These are phyloP conservation scores for Pectinophora gossypiella DNA, from an alignment of 1,140 invertebrate species.

Conservation along the genomic window DNA sequence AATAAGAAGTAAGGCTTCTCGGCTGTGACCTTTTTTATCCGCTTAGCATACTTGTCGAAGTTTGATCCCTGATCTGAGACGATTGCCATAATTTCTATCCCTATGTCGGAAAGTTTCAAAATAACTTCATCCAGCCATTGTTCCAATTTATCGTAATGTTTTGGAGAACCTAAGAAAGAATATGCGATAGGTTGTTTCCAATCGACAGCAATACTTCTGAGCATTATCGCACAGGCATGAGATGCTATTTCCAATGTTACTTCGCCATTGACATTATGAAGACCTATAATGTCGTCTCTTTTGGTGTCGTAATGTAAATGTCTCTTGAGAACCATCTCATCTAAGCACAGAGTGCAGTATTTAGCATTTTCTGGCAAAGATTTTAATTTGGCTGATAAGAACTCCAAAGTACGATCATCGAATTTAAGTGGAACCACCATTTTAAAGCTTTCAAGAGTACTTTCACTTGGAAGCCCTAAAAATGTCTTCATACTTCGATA, in stretches of 20 bases:
- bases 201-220: slow-evolving; percentile 19
- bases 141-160: slow-evolving; percentile 17
- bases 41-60: too few species aligned
- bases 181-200: slow-evolving; percentile 33
- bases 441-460: slow-evolving; percentile 8
- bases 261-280: slow-evolving; percentile 22
- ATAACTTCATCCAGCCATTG: slow-evolving; percentile 22
- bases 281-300: slow-evolving; percentile 12
- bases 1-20: slow-evolving; percentile 23
- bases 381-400: slow-evolving; percentile 7
- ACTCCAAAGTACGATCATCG: slow-evolving; percentile 5
- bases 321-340: neutral
- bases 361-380: slow-evolving; percentile 12
- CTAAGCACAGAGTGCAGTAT: slow-evolving; percentile 12
- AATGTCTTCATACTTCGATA: slow-evolving; percentile 8
- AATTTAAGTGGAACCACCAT: slow-evolving; percentile 12
- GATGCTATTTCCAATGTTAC: slow-evolving; percentile 14
- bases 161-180: slow-evolving; percentile 15
- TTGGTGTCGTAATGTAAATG: neutral
- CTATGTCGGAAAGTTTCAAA: slow-evolving; percentile 18
- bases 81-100: slow-evolving; percentile 22
- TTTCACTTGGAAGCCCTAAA: slow-evolving; percentile 14
- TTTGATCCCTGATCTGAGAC: slow-evolving; percentile 22
- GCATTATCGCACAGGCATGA: slow-evolving; percentile 22
- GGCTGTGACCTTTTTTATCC: slow-evolving; percentile 15